phyloP scores from a whole-genome alignment of 2,113 vertebrate species.

The Dermatemys mawii region DNA sequence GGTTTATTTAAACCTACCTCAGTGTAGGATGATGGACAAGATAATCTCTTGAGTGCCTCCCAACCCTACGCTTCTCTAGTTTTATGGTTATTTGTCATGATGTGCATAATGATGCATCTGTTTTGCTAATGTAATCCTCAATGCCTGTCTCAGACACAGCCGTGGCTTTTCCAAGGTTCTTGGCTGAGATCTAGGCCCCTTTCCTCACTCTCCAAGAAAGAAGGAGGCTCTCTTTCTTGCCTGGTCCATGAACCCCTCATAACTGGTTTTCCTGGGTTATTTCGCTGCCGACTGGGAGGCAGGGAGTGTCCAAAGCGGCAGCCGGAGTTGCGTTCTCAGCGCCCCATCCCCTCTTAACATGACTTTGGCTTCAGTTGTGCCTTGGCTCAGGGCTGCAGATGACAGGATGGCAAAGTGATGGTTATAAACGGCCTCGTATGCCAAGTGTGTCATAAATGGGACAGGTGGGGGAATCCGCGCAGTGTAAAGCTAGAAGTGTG shows the following conservation, averaged over 20 bases:
- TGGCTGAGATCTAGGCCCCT: not conserved
- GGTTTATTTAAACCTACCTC: not conserved
- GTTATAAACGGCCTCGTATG: not conserved
- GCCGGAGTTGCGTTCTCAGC: not conserved
- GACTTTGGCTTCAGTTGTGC: fast-evolving
- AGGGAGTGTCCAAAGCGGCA: not conserved
- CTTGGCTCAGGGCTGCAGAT: not conserved
- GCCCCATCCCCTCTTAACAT: not conserved
- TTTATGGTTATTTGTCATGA: not conserved
- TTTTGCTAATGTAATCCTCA: not conserved
- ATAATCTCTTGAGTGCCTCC: not conserved
- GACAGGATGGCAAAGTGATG: not conserved
- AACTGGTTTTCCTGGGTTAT: not conserved
- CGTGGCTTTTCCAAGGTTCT: not conserved
- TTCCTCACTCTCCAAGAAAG: not conserved
- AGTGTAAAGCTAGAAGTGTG: not conserved
- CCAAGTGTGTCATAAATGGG: not conserved
- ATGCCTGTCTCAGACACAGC: not conserved
- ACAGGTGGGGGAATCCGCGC: not conserved
- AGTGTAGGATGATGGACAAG: not conserved
- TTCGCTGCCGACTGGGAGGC: not conserved
- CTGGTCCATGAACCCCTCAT: not conserved
- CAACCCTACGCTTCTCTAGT: not conserved
- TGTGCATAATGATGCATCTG: not conserved
- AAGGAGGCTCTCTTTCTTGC: not conserved